These are phyloP conservation scores for Notechis scutatus DNA, from an alignment of 2,113 vertebrate genomes.

Conservation along the genomic window DNA sequence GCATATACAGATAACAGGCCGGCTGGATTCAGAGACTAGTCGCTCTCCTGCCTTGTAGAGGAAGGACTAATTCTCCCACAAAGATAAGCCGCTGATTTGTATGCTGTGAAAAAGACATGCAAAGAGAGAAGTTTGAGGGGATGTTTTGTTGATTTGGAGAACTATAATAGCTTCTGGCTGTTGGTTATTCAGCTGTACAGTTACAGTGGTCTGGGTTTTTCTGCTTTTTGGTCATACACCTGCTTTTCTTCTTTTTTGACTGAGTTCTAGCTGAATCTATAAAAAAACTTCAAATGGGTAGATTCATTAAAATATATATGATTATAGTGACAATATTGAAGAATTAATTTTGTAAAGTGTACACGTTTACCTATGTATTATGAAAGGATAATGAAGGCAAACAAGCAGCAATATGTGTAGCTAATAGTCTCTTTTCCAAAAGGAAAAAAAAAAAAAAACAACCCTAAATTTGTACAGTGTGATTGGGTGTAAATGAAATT, in stretches of 20 bases:
- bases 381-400: background rate
- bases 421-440: background rate
- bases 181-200: rapidly evolving
- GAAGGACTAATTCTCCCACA: background rate
- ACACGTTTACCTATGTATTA: background rate
- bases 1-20: constrained; percentile 45
- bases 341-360: background rate
- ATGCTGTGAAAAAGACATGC: background rate
- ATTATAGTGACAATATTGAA: background rate
- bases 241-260: background rate
- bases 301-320: background rate
- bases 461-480: background rate
- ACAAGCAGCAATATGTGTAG: background rate
- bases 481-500: background rate
- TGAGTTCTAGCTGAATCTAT: background rate
- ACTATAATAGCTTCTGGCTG: rapidly evolving
- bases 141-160: rapidly evolving
- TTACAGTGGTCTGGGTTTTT: background rate
- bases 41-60: background rate
- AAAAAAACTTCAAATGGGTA: background rate
- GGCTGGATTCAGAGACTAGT: constrained; percentile 12
- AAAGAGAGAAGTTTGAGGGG: background rate
- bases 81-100: background rate
- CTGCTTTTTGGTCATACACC: background rate
- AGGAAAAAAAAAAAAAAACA: background rate